Percentiles rank a stretch among this genome's conserved stretches.
Evolutionary conservation across 1,140 invertebrate genomes (phyloP).

Genomic region (Megalopta genalis): DNA sequence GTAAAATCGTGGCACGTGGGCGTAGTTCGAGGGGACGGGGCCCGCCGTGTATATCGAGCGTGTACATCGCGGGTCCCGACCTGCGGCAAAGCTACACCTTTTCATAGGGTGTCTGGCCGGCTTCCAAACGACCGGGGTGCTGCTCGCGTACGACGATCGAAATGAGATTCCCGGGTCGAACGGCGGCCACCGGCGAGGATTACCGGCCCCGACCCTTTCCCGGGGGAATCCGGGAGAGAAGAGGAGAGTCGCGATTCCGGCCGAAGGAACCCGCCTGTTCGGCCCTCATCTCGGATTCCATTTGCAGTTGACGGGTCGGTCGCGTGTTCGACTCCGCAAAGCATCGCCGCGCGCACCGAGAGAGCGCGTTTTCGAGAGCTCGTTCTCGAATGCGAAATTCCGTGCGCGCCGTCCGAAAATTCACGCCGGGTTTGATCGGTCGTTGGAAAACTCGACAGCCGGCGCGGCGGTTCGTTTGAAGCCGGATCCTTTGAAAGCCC

Average conservation of each 20-base stretch:
- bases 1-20: neutral
- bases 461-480: constrained; percentile 7
- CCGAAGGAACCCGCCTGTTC: neutral
- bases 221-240: no score
- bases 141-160: constrained; percentile 31
- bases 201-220: constrained; percentile 12
- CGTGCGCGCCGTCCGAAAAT: constrained; percentile 7
- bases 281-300: neutral
- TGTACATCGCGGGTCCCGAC: constrained; percentile 11
- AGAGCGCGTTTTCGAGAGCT: neutral
- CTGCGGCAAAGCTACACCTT: constrained; percentile 18
- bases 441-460: constrained; percentile 1
- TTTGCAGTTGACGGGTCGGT: neutral
- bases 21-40: neutral
- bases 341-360: no score
- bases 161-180: constrained; percentile 48
- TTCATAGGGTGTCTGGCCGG: constrained; percentile 45
- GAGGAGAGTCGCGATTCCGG: no score
- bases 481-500: constrained; percentile 23
- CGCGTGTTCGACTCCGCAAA: neutral
- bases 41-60: neutral
- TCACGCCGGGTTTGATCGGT: neutral
- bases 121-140: constrained; percentile 45
- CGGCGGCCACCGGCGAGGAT: constrained; percentile 9
- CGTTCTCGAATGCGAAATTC: neutral